phyloP scores from a whole-genome alignment of 2,888 invertebrate species.

The Philonicus albiceps region DNA sequence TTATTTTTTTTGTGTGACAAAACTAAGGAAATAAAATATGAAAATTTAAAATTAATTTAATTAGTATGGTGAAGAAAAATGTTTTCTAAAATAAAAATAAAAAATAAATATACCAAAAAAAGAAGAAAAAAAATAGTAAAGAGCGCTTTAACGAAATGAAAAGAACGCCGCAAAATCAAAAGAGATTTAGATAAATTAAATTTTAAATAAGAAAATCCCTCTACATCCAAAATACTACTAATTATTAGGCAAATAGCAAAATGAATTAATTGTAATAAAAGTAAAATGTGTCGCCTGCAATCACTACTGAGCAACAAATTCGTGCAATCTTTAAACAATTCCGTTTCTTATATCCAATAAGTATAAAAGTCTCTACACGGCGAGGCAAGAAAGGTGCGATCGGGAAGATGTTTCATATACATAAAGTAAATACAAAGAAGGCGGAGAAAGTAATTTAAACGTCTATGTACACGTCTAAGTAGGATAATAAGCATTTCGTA shows the following conservation, averaged over 20 bases:
- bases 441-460: conserved; percentile 2
- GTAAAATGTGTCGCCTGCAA: not conserved
- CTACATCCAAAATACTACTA: not conserved
- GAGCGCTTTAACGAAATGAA: not conserved
- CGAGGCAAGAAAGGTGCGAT: not conserved
- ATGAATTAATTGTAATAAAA: not conserved
- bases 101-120: not conserved
- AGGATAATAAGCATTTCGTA: conserved; percentile 28
- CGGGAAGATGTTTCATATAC: not conserved
- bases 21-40: not conserved
- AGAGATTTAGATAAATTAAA: not conserved
- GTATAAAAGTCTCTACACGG: not conserved
- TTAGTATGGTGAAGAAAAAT: not conserved
- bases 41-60: not conserved
- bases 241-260: not conserved
- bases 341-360: conserved; percentile 16
- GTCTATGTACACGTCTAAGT: conserved; percentile 15
- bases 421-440: not conserved
- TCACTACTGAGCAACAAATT: not conserved
- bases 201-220: not conserved
- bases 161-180: not conserved
- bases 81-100: not conserved
- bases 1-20: not conserved
- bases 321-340: conserved; percentile 8
- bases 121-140: not conserved